phyloP scores from a whole-genome alignment of 2,113 vertebrate genomes.

The Callipepla squamata region DNA sequence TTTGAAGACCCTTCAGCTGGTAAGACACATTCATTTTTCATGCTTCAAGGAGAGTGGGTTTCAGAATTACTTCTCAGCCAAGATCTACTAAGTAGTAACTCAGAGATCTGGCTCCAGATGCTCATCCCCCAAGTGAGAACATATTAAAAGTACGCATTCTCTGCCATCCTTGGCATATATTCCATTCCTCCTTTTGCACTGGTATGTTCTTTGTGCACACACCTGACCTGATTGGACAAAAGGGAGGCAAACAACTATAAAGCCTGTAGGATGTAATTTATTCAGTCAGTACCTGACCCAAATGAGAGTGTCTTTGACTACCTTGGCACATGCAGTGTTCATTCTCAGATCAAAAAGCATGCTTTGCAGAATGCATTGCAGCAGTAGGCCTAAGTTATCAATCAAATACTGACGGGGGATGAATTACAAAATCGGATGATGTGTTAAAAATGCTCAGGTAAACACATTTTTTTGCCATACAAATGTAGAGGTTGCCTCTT shows the following conservation, averaged over 20 bases:
- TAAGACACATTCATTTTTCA: neutral
- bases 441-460: neutral
- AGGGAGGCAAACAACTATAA: neutral
- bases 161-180: neutral
- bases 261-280: neutral
- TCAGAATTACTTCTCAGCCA: neutral
- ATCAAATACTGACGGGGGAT: fast-evolving
- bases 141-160: neutral
- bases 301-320: neutral
- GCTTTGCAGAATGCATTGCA: neutral
- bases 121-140: neutral
- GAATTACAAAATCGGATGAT: neutral
- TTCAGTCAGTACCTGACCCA: neutral
- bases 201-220: neutral
- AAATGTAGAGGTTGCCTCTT: neutral
- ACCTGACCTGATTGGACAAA: neutral
- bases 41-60: neutral
- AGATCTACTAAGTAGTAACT: neutral
- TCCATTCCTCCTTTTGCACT: neutral
- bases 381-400: neutral
- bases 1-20: neutral
- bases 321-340: neutral
- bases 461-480: neutral
- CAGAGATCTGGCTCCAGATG: neutral
- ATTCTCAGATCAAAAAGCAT: fast-evolving